Percentiles rank a stretch among this genome's conserved stretches.
These are phyloP conservation scores for Drosophila meridionalis DNA, from an alignment of 2,888 invertebrate genomes.

Conservation along the genomic window DNA sequence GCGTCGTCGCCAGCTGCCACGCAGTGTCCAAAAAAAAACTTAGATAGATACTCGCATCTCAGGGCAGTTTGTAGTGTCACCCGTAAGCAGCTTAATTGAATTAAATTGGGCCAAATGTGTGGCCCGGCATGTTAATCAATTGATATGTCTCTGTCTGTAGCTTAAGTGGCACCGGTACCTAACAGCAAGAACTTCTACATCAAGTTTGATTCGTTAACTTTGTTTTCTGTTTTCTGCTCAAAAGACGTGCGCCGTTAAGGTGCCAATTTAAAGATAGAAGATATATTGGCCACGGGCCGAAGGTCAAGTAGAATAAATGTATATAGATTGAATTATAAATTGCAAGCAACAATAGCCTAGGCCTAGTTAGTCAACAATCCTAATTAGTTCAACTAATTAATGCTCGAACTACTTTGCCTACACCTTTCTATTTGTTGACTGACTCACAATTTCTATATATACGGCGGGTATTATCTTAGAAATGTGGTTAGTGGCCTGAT, in stretches of 20 bases:
- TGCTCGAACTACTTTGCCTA: not conserved
- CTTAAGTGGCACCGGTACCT: conserved; percentile 44
- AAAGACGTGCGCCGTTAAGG: conserved; percentile 42
- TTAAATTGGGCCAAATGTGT: conserved; percentile 71
- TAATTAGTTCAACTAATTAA: not conserved
- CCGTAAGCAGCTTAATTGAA: conserved; percentile 69
- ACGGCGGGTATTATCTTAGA: not conserved
- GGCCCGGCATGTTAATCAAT: conserved; percentile 54
- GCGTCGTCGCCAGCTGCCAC: conserved; percentile 4
- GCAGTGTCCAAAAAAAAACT: not conserved
- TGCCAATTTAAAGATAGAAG: conserved; percentile 25
- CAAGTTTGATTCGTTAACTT: conserved; percentile 54
- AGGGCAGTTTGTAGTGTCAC: conserved; percentile 27
- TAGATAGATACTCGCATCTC: conserved; percentile 20
- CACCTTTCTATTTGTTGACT: not conserved
- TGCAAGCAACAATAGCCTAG: too few relatives aligned
- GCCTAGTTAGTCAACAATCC: not conserved
- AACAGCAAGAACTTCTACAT: conserved; percentile 53
- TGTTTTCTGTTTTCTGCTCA: conserved; percentile 32
- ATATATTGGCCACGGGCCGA: conserved; percentile 29
- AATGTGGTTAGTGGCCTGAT: conserved; percentile 1
- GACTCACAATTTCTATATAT: not conserved
- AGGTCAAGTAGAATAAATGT: conserved; percentile 26
- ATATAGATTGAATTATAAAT: not conserved
- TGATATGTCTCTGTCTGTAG: conserved; percentile 33